These are phyloP conservation scores for Drosophila infuscata DNA, from an alignment of 2,888 invertebrate species.

Conservation along the genomic window DNA sequence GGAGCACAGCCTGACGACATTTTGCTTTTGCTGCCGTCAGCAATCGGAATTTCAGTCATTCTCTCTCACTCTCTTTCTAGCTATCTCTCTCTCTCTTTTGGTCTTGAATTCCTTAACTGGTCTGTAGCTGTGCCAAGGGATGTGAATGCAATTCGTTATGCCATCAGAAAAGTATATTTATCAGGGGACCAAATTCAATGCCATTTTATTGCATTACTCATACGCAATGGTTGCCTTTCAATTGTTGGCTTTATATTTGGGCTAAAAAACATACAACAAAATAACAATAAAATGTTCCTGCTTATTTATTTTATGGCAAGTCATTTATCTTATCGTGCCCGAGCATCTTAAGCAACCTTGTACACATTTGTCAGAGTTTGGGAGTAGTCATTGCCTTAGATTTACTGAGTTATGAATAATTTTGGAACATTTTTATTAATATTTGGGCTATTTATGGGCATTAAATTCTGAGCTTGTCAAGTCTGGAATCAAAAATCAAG, in stretches of 20 bases:
- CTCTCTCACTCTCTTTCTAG: neutral
- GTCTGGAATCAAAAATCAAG: too few species aligned
- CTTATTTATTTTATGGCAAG: slow-evolving; percentile 4
- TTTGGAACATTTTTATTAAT: neutral
- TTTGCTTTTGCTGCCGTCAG: slow-evolving; percentile 46
- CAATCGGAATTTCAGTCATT: slow-evolving; percentile 29
- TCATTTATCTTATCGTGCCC: slow-evolving; percentile 21
- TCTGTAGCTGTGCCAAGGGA: slow-evolving; percentile 28
- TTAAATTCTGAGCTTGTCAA: neutral
- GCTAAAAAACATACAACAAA: neutral
- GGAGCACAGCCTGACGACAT: slow-evolving; percentile 22
- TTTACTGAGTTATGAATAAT: neutral
- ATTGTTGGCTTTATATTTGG: neutral
- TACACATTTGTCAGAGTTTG: slow-evolving; percentile 16
- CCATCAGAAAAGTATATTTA: slow-evolving; percentile 9
- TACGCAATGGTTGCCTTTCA: slow-evolving; percentile 4
- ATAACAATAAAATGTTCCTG: neutral
- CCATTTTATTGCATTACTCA: slow-evolving; percentile 4
- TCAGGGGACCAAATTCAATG: slow-evolving; percentile 14
- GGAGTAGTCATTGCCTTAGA: neutral
- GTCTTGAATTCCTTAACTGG: slow-evolving; percentile 27
- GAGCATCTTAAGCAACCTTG: slow-evolving; percentile 25
- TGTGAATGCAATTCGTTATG: slow-evolving; percentile 51
- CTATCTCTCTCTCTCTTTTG: slow-evolving; percentile 3
- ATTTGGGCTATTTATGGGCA: slow-evolving; percentile 9